These are phyloP conservation scores for Cheilosia pagana DNA, from an alignment of 2,888 invertebrate genomes.

Conservation along the genomic window DNA sequence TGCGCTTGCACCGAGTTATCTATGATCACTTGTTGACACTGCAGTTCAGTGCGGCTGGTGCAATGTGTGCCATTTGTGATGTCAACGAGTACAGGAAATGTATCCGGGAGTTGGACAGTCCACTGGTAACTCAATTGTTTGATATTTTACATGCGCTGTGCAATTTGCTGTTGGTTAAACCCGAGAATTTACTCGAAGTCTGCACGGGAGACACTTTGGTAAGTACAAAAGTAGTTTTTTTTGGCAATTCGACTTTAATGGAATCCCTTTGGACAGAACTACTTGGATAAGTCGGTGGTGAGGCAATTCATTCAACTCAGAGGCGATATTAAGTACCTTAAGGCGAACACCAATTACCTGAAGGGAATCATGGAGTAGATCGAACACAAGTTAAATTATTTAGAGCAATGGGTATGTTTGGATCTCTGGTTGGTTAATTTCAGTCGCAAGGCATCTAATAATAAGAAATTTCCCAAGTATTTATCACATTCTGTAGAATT, in stretches of 20 bases:
- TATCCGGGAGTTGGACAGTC: constrained; percentile 88
- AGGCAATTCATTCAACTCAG: constrained; percentile 97
- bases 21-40: constrained; percentile 97
- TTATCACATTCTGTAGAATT: neutral
- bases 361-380: constrained; percentile 85
- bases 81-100: constrained; percentile 98
- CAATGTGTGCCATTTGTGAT: constrained; percentile 99
- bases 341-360: constrained; percentile 88
- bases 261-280: constrained; percentile 87
- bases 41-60: constrained; percentile 97
- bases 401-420: neutral
- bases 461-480: neutral
- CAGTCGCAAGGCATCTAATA: neutral
- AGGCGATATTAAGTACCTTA: constrained; percentile 93
- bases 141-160: constrained; percentile 98
- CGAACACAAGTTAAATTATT: no score
- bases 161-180: constrained; percentile 96
- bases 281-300: constrained; percentile 94
- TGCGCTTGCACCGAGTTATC: constrained; percentile 95
- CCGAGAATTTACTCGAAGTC: constrained; percentile 97
- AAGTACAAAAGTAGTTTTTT: constrained; percentile 80
- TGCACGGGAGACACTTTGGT: constrained; percentile 97
- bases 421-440: neutral
- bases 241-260: neutral
- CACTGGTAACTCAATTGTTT: constrained; percentile 93